Percentiles rank a stretch among this genome's conserved stretches.
These are phyloP conservation scores for Potamarius usumacintae DNA, from an alignment of 2,113 vertebrate genomes.

Conservation along the genomic window DNA sequence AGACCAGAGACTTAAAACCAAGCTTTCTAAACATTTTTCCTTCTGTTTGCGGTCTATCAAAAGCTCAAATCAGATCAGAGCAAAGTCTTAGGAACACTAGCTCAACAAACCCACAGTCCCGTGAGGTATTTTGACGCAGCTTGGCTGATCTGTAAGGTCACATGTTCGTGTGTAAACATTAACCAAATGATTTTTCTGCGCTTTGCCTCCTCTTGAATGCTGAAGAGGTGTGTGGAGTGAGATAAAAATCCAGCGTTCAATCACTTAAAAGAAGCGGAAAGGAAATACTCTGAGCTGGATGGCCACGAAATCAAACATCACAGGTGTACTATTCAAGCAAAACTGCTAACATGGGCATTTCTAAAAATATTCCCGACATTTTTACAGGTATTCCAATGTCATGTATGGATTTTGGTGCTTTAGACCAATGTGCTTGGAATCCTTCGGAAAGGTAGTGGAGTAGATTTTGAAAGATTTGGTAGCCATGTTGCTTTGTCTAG, in stretches of 20 bases:
- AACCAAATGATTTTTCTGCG: background rate
- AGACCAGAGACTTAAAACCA: background rate
- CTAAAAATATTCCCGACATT: conserved; percentile 1
- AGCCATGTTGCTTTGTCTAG: background rate
- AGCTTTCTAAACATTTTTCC: background rate
- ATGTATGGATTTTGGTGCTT: background rate
- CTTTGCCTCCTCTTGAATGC: conserved; percentile 1
- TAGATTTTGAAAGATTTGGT: background rate
- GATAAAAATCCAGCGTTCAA: conserved; percentile 10
- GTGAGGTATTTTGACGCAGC: background rate
- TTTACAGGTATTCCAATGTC: background rate
- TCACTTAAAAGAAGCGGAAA: background rate
- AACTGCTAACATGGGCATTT: background rate
- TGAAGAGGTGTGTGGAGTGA: background rate
- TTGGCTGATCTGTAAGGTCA: background rate
- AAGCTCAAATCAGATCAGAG: background rate
- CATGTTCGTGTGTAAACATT: background rate
- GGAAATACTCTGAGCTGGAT: conserved; percentile 2
- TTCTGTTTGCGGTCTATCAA: background rate
- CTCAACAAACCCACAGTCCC: background rate
- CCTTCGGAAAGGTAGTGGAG: background rate
- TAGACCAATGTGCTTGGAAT: background rate
- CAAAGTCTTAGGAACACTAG: background rate
- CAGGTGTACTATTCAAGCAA: conserved; percentile 10
- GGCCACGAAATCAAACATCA: background rate